A percentile compares a stretch with the other conserved stretches of the same genome.
Conservation (phyloP, 2,888 invertebrate genomes). For the Acleris sparsana region DNA sequence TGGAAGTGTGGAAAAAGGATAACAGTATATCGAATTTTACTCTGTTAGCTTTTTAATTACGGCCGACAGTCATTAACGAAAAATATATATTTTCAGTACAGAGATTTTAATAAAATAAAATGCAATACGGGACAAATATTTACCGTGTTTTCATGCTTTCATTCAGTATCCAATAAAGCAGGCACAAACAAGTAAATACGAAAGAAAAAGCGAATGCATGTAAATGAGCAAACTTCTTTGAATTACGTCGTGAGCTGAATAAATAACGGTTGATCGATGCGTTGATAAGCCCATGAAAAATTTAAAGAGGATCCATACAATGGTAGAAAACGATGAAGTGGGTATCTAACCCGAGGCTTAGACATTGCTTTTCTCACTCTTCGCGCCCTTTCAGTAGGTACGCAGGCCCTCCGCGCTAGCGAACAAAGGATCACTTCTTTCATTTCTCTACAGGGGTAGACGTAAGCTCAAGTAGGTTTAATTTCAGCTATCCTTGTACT, state of each 20-base stretch:
- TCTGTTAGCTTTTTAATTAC: too few species aligned
- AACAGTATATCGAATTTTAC: too few species aligned
- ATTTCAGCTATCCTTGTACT: constrained; percentile 1
- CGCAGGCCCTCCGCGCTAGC: constrained; percentile 51
- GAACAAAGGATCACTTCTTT: constrained; percentile 64
- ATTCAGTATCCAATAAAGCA: constrained; percentile 64
- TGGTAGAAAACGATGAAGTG: constrained; percentile 59
- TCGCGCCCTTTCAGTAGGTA: constrained; percentile 59
- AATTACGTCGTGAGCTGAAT: constrained; percentile 75
- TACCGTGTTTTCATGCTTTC: constrained; percentile 50
- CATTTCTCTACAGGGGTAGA: constrained; percentile 50
- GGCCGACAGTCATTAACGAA: too few species aligned
- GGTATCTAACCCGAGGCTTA: constrained; percentile 55
- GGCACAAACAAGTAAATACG: constrained; percentile 66
- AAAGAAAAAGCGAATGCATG: constrained; percentile 69
- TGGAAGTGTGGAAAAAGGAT: too few species aligned
- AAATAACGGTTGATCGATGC: constrained; percentile 75
- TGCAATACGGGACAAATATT: constrained; percentile 48
- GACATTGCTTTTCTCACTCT: constrained; percentile 64
- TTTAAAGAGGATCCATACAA: constrained; percentile 69
- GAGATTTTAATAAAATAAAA: constrained; percentile 39
- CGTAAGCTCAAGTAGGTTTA: constrained; percentile 47
- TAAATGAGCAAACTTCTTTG: constrained; percentile 75
- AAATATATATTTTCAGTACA: too few species aligned
- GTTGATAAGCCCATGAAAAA: constrained; percentile 75